Percentiles rank a stretch among this genome's conserved stretches.
Conservation (phyloP, 2,888 invertebrate genomes). For the Clivina fossor region DNA sequence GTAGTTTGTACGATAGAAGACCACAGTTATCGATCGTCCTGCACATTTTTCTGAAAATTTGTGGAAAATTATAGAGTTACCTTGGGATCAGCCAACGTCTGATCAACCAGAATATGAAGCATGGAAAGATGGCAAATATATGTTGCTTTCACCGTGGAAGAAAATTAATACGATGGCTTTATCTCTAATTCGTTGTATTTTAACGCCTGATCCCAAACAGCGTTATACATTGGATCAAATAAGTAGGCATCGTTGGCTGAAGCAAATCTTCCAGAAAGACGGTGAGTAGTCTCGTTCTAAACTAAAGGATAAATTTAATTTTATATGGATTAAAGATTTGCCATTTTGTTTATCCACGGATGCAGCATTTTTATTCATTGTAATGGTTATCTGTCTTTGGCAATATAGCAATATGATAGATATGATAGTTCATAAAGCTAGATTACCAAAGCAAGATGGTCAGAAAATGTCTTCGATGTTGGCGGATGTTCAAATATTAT, state of each 20-base stretch:
- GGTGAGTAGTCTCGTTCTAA: slow-evolving; percentile 51
- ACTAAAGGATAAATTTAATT: slow-evolving; percentile 7
- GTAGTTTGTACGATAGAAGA: too few relatives aligned
- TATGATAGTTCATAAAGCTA: slow-evolving; percentile 83
- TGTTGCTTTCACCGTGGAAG: slow-evolving; percentile 73
- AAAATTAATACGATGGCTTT: slow-evolving; percentile 76
- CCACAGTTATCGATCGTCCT: too few relatives aligned
- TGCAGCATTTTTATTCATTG: slow-evolving; percentile 3
- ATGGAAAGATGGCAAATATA: slow-evolving; percentile 72
- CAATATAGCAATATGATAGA: slow-evolving; percentile 86
- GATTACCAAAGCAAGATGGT: slow-evolving; percentile 86
- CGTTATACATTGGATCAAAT: slow-evolving; percentile 71
- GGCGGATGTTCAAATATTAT: too few relatives aligned
- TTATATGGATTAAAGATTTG: slow-evolving; percentile 1
- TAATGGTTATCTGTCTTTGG: slow-evolving; percentile 77
- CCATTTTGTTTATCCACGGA: slow-evolving; percentile 1
- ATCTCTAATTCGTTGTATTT: slow-evolving; percentile 73
- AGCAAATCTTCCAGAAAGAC: slow-evolving; percentile 51
- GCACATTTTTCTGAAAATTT: too few relatives aligned
- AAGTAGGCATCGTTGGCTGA: slow-evolving; percentile 75
- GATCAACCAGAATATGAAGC: slow-evolving; percentile 71
- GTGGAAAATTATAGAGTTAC: slow-evolving; percentile 84
- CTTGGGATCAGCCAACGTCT: slow-evolving; percentile 85
- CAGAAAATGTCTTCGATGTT: slow-evolving; percentile 35
- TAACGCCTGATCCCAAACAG: slow-evolving; percentile 66